These are phyloP conservation scores for Philypnodon macrostomus DNA, from an alignment of 2,797 vertebrate species.

Conservation along the genomic window DNA sequence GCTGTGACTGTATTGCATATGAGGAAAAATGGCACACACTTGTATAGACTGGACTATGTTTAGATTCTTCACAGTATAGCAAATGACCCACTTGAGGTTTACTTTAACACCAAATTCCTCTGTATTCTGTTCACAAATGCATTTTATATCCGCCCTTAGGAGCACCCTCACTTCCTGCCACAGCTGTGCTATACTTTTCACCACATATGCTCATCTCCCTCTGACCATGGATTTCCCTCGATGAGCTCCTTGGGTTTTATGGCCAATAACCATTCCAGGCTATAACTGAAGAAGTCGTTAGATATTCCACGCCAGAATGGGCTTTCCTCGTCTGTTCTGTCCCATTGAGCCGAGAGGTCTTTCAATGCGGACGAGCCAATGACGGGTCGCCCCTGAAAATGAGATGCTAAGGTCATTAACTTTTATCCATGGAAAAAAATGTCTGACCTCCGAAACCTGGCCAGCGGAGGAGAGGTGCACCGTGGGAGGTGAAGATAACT, in stretches of 20 bases:
- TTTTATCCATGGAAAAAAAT: conserved; percentile 65
- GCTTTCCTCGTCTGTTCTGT: conserved; percentile 60
- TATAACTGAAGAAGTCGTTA: conserved; percentile 73
- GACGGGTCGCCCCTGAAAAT: conserved; percentile 60
- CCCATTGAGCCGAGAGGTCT: conserved; percentile 62
- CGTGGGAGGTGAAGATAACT: conserved; percentile 29
- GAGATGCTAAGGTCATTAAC: conserved; percentile 75
- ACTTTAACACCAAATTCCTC: conserved; percentile 15
- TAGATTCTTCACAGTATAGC: background rate
- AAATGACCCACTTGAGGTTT: conserved; percentile 4
- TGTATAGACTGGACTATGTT: background rate
- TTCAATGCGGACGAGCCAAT: conserved; percentile 54
- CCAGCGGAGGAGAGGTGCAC: conserved; percentile 10
- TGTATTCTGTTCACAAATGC: conserved; percentile 19
- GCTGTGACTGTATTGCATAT: background rate
- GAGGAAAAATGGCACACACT: background rate
- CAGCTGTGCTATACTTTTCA: conserved; percentile 29
- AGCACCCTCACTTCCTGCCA: conserved; percentile 4
- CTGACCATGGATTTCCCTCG: conserved; percentile 43
- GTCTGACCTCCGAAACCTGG: conserved; percentile 15
- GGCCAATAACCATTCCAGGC: conserved; percentile 63
- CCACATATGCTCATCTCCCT: conserved; percentile 37
- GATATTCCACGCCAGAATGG: conserved; percentile 51
- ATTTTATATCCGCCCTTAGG: conserved; percentile 13
- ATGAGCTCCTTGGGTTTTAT: conserved; percentile 61